phyloP scores from a whole-genome alignment of 1,140 invertebrate genomes.

The Choristoneura fumiferana region DNA sequence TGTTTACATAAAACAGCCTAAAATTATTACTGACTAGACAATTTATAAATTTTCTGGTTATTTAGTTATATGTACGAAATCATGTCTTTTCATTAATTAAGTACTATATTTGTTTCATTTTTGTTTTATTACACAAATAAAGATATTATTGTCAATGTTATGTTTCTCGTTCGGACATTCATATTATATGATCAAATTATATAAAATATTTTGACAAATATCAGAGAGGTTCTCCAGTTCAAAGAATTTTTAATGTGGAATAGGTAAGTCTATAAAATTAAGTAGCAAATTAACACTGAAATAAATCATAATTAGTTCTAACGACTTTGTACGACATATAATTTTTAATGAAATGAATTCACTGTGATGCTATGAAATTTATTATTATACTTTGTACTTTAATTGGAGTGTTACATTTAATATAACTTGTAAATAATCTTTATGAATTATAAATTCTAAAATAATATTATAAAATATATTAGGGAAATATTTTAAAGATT shows the following conservation, averaged over 20 bases:
- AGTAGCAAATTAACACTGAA: not conserved
- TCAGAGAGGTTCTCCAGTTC: not conserved
- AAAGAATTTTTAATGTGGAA: not conserved
- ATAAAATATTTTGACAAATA: no score
- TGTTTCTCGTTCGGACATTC: no score
- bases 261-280: constrained; percentile 2
- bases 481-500: constrained; percentile 19
- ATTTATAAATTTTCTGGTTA: no score
- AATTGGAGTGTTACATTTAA: constrained; percentile 21
- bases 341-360: constrained; percentile 55
- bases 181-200: no score
- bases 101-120: no score
- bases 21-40: no score
- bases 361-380: constrained; percentile 72
- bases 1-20: no score
- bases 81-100: no score
- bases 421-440: constrained; percentile 25
- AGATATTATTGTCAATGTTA: no score
- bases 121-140: no score
- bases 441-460: constrained; percentile 13
- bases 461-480: constrained; percentile 9
- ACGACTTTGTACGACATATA: constrained; percentile 14
- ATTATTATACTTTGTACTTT: constrained; percentile 47
- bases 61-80: no score
- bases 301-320: constrained; percentile 8